A percentile compares a stretch with the other conserved stretches of the same genome.
Evolutionary conservation across 1,140 invertebrate genomes (phyloP).

Genomic region (Acromyrmex heyeri): DNA sequence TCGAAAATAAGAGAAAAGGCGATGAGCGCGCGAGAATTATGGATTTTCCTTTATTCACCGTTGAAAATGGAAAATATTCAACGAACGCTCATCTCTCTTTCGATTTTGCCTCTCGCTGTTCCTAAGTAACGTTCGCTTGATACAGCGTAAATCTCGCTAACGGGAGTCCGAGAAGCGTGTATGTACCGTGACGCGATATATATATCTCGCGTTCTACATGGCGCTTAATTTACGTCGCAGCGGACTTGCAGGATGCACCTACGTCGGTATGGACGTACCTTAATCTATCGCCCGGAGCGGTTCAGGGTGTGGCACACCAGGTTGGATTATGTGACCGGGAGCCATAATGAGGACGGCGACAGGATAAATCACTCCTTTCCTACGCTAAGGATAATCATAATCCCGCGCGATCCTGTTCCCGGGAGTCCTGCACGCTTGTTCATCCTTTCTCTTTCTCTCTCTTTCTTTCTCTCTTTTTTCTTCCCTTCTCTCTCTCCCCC

Average conservation of each 20-base stretch:
- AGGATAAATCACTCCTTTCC: constrained; percentile 84
- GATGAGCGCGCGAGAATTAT: constrained; percentile 39
- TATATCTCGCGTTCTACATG: constrained; percentile 44
- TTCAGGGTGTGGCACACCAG: constrained; percentile 82
- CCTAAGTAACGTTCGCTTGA: constrained; percentile 39
- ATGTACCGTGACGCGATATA: constrained; percentile 61
- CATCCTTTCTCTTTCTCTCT: constrained; percentile 48
- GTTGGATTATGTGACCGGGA: constrained; percentile 81
- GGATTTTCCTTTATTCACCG: constrained; percentile 3
- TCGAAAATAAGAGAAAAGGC: constrained; percentile 15
- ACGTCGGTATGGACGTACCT: constrained; percentile 76
- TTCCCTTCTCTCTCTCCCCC: constrained; percentile 31
- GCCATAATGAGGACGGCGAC: constrained; percentile 84
- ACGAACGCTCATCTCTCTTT: neutral
- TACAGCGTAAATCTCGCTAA: constrained; percentile 49
- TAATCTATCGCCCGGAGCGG: constrained; percentile 76
- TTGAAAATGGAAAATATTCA: constrained; percentile 32
- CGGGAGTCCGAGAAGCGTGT: constrained; percentile 52
- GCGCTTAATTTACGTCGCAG: constrained; percentile 66
- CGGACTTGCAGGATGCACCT: constrained; percentile 66
- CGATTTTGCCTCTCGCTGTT: neutral
- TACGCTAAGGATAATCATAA: constrained; percentile 83
- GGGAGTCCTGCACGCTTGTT: constrained; percentile 69
- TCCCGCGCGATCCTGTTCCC: constrained; percentile 78
- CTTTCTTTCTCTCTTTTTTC: constrained; percentile 15